Percentiles rank a stretch among this genome's conserved stretches.
These are phyloP conservation scores for Schizotus pectinicornis DNA, from an alignment of 2,888 invertebrate genomes.

Conservation along the genomic window DNA sequence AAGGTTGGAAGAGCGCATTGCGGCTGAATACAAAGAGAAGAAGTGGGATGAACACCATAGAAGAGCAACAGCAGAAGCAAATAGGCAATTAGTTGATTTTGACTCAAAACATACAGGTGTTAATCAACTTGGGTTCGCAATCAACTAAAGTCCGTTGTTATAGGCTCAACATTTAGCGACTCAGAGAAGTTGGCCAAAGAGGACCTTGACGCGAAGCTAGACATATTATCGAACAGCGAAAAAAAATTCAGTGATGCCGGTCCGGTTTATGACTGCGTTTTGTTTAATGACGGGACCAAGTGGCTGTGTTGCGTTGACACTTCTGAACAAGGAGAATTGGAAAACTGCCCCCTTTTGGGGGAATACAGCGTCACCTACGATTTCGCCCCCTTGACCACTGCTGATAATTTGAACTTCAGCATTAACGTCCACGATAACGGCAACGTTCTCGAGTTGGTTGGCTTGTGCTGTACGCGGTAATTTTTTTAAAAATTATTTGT, in stretches of 20 bases:
- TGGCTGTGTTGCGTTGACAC: constrained; percentile 92
- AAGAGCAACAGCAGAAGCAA: constrained; percentile 76
- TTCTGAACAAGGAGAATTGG: constrained; percentile 80
- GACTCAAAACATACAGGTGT: constrained; percentile 60
- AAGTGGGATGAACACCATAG: constrained; percentile 87
- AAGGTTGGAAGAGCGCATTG: constrained; percentile 79
- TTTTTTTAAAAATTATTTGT: not conserved
- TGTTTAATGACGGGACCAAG: constrained; percentile 89
- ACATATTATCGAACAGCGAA: constrained; percentile 80
- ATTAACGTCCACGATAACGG: constrained; percentile 93
- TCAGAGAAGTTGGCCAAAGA: constrained; percentile 86
- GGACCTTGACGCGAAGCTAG: constrained; percentile 85
- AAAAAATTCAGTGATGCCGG: constrained; percentile 89
- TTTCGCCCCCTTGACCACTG: constrained; percentile 75
- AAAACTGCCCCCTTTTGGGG: constrained; percentile 77
- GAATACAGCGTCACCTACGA: constrained; percentile 83
- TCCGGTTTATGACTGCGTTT: constrained; percentile 90
- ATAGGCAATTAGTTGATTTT: constrained; percentile 76
- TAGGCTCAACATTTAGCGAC: constrained; percentile 46
- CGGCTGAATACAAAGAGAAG: constrained; percentile 76
- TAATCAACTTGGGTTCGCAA: constrained; percentile 3
- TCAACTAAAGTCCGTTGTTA: not conserved
- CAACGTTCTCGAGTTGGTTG: constrained; percentile 89
- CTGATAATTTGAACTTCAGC: constrained; percentile 85
- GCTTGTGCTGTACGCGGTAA: constrained; percentile 84